Evolutionary conservation across 2,113 vertebrate species (phyloP), one percentile per base, ranked within the genome.

Genomic region (Coptodon bakossiorum): DNA sequence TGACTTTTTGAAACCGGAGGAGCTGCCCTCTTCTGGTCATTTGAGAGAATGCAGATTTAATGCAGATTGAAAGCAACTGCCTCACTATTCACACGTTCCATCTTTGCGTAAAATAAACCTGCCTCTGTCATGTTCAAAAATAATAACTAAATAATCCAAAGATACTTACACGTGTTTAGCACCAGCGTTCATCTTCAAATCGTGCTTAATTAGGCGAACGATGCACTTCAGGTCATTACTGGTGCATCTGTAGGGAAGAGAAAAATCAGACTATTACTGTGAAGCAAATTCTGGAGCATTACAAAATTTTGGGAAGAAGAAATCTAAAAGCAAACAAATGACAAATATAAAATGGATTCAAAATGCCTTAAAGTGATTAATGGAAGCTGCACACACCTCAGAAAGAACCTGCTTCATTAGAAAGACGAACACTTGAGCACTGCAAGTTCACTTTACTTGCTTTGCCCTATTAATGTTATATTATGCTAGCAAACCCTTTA

Each of bases 101-200:
- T 29, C 68, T 50, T 29, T 12, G 4, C 45, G 10, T 78, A 43
- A 14, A 6, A 24, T 16, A 27, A 81, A 52, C 12, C 14, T 38
- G 9, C 36, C 5, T 34, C 19, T 9, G 34, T 9, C 22, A 11
- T n/a, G 16, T 4, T 27, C 5, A 36, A 48, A 40, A 11, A 57
- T 1, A 34, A 79, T 0, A 7, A 12, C 9, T 19, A 16, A 38
- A 31, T n/a, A 52, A 34, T 10, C 13, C 54, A 8, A 5, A 38
- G 40, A 56, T 56, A 97, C 98, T 98, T 95, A 99, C 99, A 99
- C 97, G 0, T 99, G 99, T 94, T 99, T 99, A 1, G 98, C 99
- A 45, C 99, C 99, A 1, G 98, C 95, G 29, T 98, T 99, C 97
- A 99, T 99, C 94, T 99, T 99, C 95, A 99, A 90, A 92, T 99